phyloP scores from a whole-genome alignment of 2,888 invertebrate genomes.

The Leucoptera coffeella region DNA sequence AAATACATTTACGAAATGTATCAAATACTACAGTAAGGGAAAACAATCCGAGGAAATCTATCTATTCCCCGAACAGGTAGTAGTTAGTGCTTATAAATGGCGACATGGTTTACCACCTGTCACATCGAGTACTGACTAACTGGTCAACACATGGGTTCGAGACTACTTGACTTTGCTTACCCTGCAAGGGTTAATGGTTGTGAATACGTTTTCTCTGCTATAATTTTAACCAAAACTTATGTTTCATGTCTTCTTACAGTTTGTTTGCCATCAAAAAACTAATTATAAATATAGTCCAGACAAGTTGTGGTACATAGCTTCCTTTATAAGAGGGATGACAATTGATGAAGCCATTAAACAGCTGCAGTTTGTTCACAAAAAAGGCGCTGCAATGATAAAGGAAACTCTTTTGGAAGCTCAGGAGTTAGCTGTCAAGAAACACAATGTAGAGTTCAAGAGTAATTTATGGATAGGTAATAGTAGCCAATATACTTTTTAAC shows the following conservation, averaged over 20 bases:
- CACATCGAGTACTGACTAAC: too few species aligned
- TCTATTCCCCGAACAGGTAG: too few species aligned
- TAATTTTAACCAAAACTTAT: too few species aligned
- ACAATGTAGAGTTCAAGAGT: constrained; percentile 91
- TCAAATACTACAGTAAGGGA: too few species aligned
- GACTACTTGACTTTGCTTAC: too few species aligned
- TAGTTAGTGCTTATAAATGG: too few species aligned
- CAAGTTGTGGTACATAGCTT: constrained; percentile 91
- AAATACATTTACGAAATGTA: too few species aligned
- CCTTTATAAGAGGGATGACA: constrained; percentile 82
- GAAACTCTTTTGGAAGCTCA: constrained; percentile 86
- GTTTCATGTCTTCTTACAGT: constrained; percentile 68
- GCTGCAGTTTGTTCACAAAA: constrained; percentile 72
- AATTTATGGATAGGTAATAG: constrained; percentile 93
- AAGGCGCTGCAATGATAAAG: constrained; percentile 67
- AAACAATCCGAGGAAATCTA: too few species aligned
- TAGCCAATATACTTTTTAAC: constrained; percentile 3
- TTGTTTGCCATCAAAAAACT: constrained; percentile 75
- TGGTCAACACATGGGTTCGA: too few species aligned
- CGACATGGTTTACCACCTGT: too few species aligned
- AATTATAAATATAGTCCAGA: constrained; percentile 87
- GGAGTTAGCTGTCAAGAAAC: constrained; percentile 74
- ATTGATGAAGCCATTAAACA: constrained; percentile 94
- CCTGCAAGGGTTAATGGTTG: too few species aligned
- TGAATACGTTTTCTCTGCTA: too few species aligned